Base-by-base conservation (phyloP, 2,888 invertebrate species). In the Hyles lineata region DNA sequence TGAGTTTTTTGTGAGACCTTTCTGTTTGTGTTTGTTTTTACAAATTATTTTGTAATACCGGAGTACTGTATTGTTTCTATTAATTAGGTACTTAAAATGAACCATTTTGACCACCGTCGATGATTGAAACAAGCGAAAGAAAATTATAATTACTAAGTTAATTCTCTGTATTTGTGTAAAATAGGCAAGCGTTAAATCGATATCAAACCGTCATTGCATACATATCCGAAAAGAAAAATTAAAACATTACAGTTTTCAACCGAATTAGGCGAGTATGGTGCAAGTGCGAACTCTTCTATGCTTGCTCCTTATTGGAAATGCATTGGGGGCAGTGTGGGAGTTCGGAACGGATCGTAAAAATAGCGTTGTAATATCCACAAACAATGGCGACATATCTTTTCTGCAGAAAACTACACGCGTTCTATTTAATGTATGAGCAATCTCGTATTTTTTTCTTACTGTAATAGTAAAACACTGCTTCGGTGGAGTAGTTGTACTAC, bases 281-380 rank as follows among this genome's bases (percentile, higher is more conserved):
- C 62, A 62, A n/a, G n/a, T 62, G 32, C 8, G 32, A 32, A 2
- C 9, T n/a, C 6, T 62, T n/a, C 11, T 43, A 43, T 62, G n/a
- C 9, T 8, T 62, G 32, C 8, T 62, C 7, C n/a, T 62, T 3
- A 32, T 62, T 11, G 62, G 62, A n/a, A n/a, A 32, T 19, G 62
- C n/a, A 35, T 62, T 32, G 35, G 62, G n/a, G 32, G 62, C 62
- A 7, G n/a, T 62, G 0, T 62, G 62, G 62, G 32, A 62, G n/a
- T 62, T 62, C n/a, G 62, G 62, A 2, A n/a, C 32, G 32, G 62
- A 62, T 19, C 62, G 62, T 8, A 62, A 9, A 19, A 11, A 19
- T n/a, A 62, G 62, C 62, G 62, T 35, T 35, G 32, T 62, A n/a
- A n/a, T 62, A 35, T 32, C 62, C n/a, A 62, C 62, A 8, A 9